Conservation (phyloP, 2,797 vertebrate species). For the Microcaecilia unicolor region DNA sequence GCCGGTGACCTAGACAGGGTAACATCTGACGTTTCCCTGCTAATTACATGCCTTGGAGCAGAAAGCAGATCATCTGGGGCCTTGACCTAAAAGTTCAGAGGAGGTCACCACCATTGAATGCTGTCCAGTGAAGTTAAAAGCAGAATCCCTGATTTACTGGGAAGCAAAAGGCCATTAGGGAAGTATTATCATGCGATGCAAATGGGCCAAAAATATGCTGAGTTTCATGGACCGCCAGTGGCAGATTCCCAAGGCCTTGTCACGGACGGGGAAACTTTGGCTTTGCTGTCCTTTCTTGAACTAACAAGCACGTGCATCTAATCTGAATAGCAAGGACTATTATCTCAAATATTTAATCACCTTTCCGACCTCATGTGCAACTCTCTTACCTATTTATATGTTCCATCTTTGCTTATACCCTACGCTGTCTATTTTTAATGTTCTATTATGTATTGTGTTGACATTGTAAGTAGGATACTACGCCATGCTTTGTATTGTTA, state of each 20-base stretch:
- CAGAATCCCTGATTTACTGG: background rate
- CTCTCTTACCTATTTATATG: too few relatives aligned
- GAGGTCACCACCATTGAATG: background rate
- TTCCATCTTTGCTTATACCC: too few relatives aligned
- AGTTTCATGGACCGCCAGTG: background rate
- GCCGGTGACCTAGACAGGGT: background rate
- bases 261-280: too few relatives aligned
- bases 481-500: too few relatives aligned
- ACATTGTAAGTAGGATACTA: too few relatives aligned
- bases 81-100: background rate
- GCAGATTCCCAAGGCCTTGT: background rate
- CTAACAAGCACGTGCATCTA: too few relatives aligned
- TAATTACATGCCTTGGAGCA: background rate
- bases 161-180: background rate
- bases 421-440: too few relatives aligned
- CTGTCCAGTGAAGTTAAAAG: background rate
- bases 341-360: too few relatives aligned
- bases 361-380: too few relatives aligned
- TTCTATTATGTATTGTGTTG: too few relatives aligned
- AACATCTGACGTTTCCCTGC: background rate
- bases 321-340: too few relatives aligned
- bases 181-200: background rate
- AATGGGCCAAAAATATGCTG: background rate
- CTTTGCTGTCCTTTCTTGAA: too few relatives aligned
- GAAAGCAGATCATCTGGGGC: background rate